Evolutionary conservation across 2,797 vertebrate species (phyloP), one percentile per base, ranked within the genome.

Genomic region (Pseudocheirus occidentalis): DNA sequence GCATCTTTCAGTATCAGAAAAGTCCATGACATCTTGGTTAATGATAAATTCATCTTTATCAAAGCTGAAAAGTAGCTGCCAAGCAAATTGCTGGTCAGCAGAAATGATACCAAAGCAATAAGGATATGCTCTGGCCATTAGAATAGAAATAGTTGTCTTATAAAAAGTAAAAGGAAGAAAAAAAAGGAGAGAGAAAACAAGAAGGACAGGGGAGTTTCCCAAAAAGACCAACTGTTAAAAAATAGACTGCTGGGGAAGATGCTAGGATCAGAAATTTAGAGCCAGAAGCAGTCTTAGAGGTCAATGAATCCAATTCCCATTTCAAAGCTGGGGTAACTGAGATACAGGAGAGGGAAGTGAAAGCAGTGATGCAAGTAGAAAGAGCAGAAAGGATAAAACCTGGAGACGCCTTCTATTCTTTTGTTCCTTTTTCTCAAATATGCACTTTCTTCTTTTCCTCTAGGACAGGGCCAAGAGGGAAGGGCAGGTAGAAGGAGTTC

Each of bases 1-100:
- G 62, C 0, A 10, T 55, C 46, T 66, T 94, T 50, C 55, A 94
- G 52, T 96, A 95, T 90, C 12, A 91, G 93, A 28, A 96, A 50
- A 28, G 3, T 27, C n/a, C 9, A 40, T 46, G 73, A 81, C 21
- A 46, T 87, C 9, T 21, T 50, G 73, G 40, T 27, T 87, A 87
- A 11, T 87, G 40, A 24, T 27, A 50, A 27, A 87, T 46, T 50
- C 24, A 50, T 87, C 40, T 87, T 87, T 40, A 46, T 24, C 16
- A 40, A 46, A 27, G 40, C 73, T 50, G 9, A 27, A 27, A 46
- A 46, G 73, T 21, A 46, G 40, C 46, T 87, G 40, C 40, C 73
- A 81, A 50, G 40, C 9, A 46, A 81, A 46, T 7, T 7, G 24
- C 24, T 87, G 2, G 24, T 46, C 40, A 28, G 21, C 3, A 50